Evolutionary conservation across 2,797 vertebrate genomes (phyloP), one percentile per base, ranked within the genome.

Genomic region (Lophius americanus): DNA sequence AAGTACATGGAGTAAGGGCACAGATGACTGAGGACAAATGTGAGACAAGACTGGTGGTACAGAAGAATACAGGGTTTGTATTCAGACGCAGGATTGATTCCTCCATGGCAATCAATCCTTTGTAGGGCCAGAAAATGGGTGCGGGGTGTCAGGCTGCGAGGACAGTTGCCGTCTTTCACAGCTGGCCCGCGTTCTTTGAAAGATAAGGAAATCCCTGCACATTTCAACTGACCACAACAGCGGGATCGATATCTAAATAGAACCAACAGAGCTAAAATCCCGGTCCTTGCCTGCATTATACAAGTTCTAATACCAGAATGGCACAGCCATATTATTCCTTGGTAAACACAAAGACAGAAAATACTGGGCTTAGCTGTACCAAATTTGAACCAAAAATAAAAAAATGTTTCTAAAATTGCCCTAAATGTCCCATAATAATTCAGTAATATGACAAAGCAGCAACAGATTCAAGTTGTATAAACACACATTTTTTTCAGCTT

Each of bases 11-110:
- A 71, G 76, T 65, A 42, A 65, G 69, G 78, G 83, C 86, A 81
- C 90, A 92, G 87, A 90, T 92, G 90, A 89, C 75, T 56, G 61
- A 0, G 47, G 78, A 88, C 90, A 91, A 90, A 85, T 91, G 90
- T 66, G 79, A 81, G 78, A 62, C 44, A 23, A 23, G 23, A 12
- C 51, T 66, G 70, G 69, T 75, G 76, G 60, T 23, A 3, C 48
- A 70, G 85, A 88, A 90, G 90, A 92, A 92, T 89, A 72, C 88
- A 64, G 75, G 59, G 71, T 61, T 88, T 92, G 90, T 92, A 54
- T 84, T 68, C 50, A 7, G 51, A 44, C 54, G 51, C 76, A 81
- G 23, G 23, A 23, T 23, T 23, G 23, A 23, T 23, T 23, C 23
- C 80, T 76, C 79, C 9, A 23, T 5, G 10, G 71, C 67, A 60